Evolutionary conservation across 2,797 vertebrate genomes (phyloP).

Genomic region (Molossus alvarezi): DNA sequence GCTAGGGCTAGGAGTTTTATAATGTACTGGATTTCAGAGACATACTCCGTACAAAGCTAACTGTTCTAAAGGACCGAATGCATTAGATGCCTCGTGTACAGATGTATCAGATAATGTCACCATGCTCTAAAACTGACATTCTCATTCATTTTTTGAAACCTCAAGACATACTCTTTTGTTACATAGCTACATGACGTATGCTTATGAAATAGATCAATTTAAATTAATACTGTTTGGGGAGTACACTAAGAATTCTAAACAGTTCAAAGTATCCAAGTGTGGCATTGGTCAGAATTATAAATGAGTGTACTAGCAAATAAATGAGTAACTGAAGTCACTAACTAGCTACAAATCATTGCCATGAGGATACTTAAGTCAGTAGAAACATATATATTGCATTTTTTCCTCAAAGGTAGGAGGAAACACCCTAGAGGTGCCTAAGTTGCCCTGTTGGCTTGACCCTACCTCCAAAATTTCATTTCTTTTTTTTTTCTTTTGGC

Average conservation of each 20-base stretch:
- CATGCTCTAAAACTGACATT: not conserved
- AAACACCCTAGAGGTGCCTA: not conserved
- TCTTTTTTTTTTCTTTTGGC: not conserved
- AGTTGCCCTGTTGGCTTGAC: not conserved
- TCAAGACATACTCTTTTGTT: not conserved
- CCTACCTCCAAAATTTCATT: not conserved
- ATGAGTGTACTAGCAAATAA: not conserved
- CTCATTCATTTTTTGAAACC: constrained; percentile 24
- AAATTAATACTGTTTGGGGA: constrained; percentile 50
- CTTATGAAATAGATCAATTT: constrained; percentile 30
- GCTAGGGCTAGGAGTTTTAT: not conserved
- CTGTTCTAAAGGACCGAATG: not conserved
- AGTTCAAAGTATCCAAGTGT: not conserved
- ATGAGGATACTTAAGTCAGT: not conserved
- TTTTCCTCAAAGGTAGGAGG: not conserved
- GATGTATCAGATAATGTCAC: not conserved
- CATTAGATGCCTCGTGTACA: not conserved
- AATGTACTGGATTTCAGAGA: not conserved
- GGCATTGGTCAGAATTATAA: constrained; percentile 13
- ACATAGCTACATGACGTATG: not conserved
- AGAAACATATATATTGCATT: not conserved
- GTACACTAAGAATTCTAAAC: constrained; percentile 28
- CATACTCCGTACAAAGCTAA: not conserved
- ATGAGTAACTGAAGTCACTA: not conserved
- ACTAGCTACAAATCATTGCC: not conserved